A percentile compares a stretch with the other conserved stretches of the same genome.
phyloP scores from a whole-genome alignment of 2,797 vertebrate species.

The Sylvia borin region DNA sequence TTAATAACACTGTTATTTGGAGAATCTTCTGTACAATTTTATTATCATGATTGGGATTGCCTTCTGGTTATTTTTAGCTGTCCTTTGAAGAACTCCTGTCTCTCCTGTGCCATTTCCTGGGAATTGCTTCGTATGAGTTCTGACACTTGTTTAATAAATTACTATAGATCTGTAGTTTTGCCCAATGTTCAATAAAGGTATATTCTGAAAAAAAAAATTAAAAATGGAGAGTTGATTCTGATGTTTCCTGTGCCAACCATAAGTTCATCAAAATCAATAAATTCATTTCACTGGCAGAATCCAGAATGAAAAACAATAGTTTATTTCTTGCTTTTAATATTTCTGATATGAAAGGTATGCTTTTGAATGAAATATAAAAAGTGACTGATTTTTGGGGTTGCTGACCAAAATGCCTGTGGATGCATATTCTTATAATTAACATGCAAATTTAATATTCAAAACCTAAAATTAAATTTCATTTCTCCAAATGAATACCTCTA shows the following conservation, averaged over 20 bases:
- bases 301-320: not conserved
- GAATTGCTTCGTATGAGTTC: not conserved
- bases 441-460: not conserved
- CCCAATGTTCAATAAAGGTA: not conserved
- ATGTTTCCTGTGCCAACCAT: not conserved
- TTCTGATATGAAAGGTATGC: not conserved
- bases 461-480: not conserved
- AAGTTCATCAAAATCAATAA: not conserved
- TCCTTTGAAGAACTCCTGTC: not conserved
- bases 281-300: not conserved
- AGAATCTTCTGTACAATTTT: not conserved
- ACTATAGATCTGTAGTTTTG: not conserved
- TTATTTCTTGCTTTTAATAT: not conserved
- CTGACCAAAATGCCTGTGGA: not conserved
- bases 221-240: not conserved
- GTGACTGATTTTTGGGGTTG: not conserved
- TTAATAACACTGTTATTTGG: not conserved
- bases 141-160: not conserved
- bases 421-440: not conserved
- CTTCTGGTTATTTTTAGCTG: not conserved
- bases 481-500: not conserved
- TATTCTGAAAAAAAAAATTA: not conserved
- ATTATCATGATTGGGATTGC: slow-evolving; percentile 39
- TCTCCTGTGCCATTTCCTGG: not conserved
- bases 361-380: not conserved